Conservation (phyloP, 2,797 vertebrate species). For the Tinamus major region DNA sequence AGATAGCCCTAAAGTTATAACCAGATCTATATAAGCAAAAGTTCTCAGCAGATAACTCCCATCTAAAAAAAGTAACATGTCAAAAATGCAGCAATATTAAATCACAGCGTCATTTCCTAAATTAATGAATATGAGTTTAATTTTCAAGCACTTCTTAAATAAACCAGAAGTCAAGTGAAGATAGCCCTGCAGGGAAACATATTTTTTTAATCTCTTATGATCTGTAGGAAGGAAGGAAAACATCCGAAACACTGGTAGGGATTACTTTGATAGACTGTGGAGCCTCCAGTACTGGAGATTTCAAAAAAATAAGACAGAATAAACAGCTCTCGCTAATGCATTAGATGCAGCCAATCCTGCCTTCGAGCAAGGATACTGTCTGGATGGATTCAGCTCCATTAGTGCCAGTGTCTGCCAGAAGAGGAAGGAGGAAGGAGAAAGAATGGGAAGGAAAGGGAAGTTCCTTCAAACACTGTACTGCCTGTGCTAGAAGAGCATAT, state of each 20-base stretch:
- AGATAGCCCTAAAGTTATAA: background rate
- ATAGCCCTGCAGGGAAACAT: background rate
- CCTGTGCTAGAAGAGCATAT: background rate
- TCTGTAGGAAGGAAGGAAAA: background rate
- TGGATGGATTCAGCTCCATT: background rate
- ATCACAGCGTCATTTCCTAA: background rate
- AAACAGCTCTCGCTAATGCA: background rate
- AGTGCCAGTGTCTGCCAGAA: background rate
- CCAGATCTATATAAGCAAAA: background rate
- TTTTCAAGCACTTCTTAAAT: background rate
- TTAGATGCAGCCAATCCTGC: background rate
- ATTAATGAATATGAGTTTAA: background rate
- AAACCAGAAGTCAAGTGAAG: background rate
- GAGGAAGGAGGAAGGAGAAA: background rate
- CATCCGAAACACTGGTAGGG: background rate
- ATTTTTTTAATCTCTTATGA: background rate
- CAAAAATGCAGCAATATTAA: background rate
- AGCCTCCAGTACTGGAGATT: background rate
- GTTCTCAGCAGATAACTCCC: background rate
- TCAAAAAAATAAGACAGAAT: background rate
- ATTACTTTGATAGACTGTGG: background rate
- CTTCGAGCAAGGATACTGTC: background rate
- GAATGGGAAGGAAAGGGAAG: background rate
- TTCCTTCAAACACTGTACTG: background rate
- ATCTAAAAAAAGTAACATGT: background rate